Conservation (phyloP, 2,797 vertebrate genomes). For the Sebastes cheni region DNA sequence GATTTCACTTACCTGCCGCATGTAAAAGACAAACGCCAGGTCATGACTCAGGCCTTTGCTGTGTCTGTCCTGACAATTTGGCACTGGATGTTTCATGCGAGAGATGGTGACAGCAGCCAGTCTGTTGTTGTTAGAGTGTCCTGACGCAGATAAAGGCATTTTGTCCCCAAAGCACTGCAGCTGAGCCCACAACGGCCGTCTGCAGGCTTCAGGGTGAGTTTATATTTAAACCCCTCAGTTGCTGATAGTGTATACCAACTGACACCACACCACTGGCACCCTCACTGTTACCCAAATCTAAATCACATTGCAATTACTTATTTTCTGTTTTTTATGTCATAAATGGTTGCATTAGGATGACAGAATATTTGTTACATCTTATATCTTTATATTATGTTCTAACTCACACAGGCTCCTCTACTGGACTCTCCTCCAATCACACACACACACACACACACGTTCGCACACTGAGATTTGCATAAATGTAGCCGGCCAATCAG, state of each 20-base stretch:
- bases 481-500: too few species aligned
- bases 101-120: not conserved
- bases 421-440: not conserved
- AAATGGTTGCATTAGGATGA: not conserved
- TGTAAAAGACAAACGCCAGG: not conserved
- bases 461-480: too few species aligned
- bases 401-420: too few species aligned
- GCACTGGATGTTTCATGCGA: not conserved
- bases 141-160: slow-evolving; percentile 29
- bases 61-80: not conserved
- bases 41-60: not conserved
- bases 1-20: not conserved
- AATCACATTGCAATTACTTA: too few species aligned
- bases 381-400: too few species aligned
- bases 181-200: slow-evolving; percentile 46
- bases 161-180: slow-evolving; percentile 50
- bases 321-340: not conserved
- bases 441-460: too few species aligned
- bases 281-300: not conserved
- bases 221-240: slow-evolving; percentile 59
- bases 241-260: not conserved
- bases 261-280: slow-evolving; percentile 15
- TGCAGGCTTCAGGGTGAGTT: slow-evolving; percentile 38
- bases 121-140: slow-evolving; percentile 6
- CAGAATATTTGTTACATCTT: not conserved